Conservation (phyloP, 1,140 invertebrate genomes). For the Melipona quadrifasciata region DNA sequence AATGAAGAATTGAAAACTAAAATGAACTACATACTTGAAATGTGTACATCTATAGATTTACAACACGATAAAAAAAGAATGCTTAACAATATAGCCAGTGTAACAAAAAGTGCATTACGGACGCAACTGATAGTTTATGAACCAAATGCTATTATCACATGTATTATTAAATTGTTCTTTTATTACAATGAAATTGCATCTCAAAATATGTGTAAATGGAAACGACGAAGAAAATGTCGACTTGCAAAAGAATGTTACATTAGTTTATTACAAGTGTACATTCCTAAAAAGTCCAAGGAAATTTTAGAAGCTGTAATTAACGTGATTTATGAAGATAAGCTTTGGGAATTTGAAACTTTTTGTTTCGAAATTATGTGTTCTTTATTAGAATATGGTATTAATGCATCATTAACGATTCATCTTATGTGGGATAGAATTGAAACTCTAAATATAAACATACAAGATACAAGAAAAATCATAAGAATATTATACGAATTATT, state of each 20-base stretch:
- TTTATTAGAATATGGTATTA: conserved; percentile 60
- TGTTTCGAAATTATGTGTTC: conserved; percentile 64
- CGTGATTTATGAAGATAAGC: conserved; percentile 60
- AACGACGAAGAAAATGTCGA: conserved; percentile 62
- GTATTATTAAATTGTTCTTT: conserved; percentile 64
- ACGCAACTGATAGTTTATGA: conserved; percentile 60
- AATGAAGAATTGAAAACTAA: conserved; percentile 22
- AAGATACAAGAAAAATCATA: conserved; percentile 65
- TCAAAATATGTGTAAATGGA: conserved; percentile 63
- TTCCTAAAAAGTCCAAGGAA: conserved; percentile 57
- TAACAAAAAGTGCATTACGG: conserved; percentile 27
- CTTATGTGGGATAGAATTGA: conserved; percentile 69
- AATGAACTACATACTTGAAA: conserved; percentile 36
- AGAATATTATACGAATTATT: conserved; percentile 81
- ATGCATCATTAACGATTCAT: conserved; percentile 57
- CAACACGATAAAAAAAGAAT: conserved; percentile 20
- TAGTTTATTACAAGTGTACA: conserved; percentile 65
- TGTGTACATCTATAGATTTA: not conserved
- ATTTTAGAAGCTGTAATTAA: conserved; percentile 64
- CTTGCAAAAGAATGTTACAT: conserved; percentile 65
- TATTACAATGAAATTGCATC: conserved; percentile 52
- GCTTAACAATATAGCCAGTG: conserved; percentile 35
- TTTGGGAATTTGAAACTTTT: conserved; percentile 72
- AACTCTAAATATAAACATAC: conserved; percentile 22
- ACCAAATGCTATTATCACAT: conserved; percentile 59